These are phyloP conservation scores for Pogonocherus hispidulus DNA, from an alignment of 2,888 invertebrate genomes.

Conservation along the genomic window DNA sequence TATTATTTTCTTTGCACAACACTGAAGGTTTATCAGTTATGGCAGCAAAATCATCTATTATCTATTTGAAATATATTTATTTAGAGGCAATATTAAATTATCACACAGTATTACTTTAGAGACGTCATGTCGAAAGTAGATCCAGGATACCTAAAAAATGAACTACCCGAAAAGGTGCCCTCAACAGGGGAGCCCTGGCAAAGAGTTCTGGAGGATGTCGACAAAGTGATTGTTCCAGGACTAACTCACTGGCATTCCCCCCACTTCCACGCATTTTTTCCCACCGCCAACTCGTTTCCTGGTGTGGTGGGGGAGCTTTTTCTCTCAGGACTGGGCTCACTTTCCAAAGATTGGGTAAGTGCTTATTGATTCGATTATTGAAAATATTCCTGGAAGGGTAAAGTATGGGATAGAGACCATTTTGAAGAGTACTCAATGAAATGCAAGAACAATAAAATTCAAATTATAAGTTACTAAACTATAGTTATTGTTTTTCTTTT, in stretches of 20 bases:
- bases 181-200: slow-evolving; percentile 88
- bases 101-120: slow-evolving; percentile 64
- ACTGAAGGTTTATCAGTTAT: no score
- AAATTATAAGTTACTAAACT: no score
- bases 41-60: no score
- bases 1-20: no score
- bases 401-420: no score
- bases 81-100: no score
- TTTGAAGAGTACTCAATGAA: no score
- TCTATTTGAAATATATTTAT: no score
- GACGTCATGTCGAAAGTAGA: slow-evolving; percentile 88
- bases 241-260: slow-evolving; percentile 96
- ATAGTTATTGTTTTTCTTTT: background rate
- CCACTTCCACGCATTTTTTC: slow-evolving; percentile 93
- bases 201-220: slow-evolving; percentile 87
- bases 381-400: no score
- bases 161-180: slow-evolving; percentile 87
- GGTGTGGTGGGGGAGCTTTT: slow-evolving; percentile 81
- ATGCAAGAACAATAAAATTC: no score
- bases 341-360: slow-evolving; percentile 59
- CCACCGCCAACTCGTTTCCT: slow-evolving; percentile 88
- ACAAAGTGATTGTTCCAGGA: slow-evolving; percentile 90
- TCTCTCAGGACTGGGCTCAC: slow-evolving; percentile 56
- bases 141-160: slow-evolving; percentile 88
- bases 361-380: no score